Evolutionary conservation across 2,888 invertebrate species (phyloP).

Genomic region (Aproaerema taeniolella): DNA sequence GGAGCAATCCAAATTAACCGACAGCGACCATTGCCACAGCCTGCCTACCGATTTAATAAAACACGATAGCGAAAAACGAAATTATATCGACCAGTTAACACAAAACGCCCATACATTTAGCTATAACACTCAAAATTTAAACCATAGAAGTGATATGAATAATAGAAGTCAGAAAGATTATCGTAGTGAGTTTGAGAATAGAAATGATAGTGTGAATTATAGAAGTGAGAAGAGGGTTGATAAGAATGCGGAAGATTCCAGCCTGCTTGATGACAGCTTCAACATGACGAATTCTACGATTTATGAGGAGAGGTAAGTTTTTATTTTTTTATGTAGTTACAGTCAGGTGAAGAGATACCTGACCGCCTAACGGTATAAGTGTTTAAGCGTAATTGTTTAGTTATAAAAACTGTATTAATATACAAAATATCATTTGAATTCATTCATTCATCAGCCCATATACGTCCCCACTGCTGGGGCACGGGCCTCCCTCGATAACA

Average conservation of each 20-base stretch:
- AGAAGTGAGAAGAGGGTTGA: conserved; percentile 15
- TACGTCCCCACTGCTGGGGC: no score
- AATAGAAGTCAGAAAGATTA: neutral
- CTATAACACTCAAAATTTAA: neutral
- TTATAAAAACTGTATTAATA: no score
- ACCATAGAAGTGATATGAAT: neutral
- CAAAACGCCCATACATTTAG: neutral
- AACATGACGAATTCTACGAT: conserved; percentile 46
- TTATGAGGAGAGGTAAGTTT: conserved; percentile 59
- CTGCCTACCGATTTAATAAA: conserved; percentile 27
- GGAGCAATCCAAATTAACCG: conserved; percentile 41
- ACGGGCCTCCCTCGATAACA: no score
- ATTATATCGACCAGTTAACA: no score
- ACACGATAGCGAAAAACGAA: conserved; percentile 18
- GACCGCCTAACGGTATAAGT: no score
- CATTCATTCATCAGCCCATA: no score
- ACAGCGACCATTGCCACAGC: conserved; percentile 39
- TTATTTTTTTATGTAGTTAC: conserved; percentile 1
- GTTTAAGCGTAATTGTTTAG: no score
- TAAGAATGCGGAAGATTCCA: conserved; percentile 36
- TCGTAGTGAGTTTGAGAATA: neutral
- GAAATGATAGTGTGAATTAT: neutral
- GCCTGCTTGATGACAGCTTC: conserved; percentile 47
- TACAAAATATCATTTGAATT: no score
- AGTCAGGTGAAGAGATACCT: no score